Base-by-base conservation (phyloP, 1,140 invertebrate species). In the Papilio glaucus region DNA sequence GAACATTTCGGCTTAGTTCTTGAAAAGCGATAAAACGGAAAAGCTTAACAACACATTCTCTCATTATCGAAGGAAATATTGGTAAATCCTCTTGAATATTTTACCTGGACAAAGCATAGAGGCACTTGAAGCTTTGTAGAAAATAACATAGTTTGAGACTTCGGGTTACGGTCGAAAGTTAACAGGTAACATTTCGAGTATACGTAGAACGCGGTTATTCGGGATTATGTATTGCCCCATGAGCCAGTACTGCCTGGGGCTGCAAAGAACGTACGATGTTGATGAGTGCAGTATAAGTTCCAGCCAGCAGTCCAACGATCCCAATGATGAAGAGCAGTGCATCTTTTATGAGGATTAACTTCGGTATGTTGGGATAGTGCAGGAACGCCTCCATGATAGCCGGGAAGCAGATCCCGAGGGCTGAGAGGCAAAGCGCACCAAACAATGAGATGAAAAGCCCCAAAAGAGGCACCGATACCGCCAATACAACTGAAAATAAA, bases 391-490 rank as follows among this genome's bases (percentile, higher is more conserved):
- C 95, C 83, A 99, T 97, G n/a, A 98, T 89, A 0, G 97, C 97
- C 15, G 98, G 98, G 82, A 98, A 97, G 12, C 97, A 97, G 18
- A 98, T 93, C 0, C 98, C 98, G 63, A 98, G 92, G 0, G 96
- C 96, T 6, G 97, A 97, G n/a, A 98, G 95, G 75, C 96, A 97
- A 3, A 98, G 91, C 0, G 98, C 97, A 45, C 98, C 98, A 80
- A 98, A 96, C 45, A 98, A 93, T 0, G 98, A 97, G 74, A 99
- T 99, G 89, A 98, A 96, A 6, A 98, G 93, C 39, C 98, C 97
- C 78, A 99, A 93, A 77, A 97, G 94, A 0, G 97, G 97, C 42
- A 98, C 95, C 0, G 95, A 94, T 9, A 96, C 94, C 0, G 97
- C 97, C 76, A 98, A 87, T 12, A 95, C 84, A 93, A 97, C 97